Evolutionary conservation across 2,113 vertebrate species (phyloP), one percentile per base, ranked within the genome.

Genomic region (Galemys pyrenaicus): DNA sequence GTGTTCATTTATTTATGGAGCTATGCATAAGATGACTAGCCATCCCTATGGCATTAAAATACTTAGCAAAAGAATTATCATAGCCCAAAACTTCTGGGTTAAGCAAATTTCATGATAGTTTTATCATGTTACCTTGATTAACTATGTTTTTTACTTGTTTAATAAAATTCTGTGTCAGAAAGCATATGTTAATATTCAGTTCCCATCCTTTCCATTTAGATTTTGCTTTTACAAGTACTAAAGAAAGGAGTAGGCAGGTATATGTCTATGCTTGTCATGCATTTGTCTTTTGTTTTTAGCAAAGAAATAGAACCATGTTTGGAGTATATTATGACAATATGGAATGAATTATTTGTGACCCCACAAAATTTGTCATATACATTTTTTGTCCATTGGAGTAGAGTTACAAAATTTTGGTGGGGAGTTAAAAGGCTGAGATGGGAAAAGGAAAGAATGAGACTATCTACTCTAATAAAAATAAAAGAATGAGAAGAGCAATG

Each of bases 261-360:
- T 78, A 74, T 79, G 46, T 91, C 41, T 92, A 5, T 11, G 82
- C 7, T 12, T 2, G 75, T 30, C 19, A 75, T 67, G 3, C 30
- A 74, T 39, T 77, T 88, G 28, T 35, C 74, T 92, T 94, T 81
- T 70, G 56, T 82, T 60, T 77, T 30, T 71, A 87, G 32, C 35
- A 13, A 82, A 78, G 2, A 91, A 83, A 79, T 46, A 79, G 9
- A 35, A 9, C 58, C 22, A 35, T 51, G 49, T 51, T 51, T 51
- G 49, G 49, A 49, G 46, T 49, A 49, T 49, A 11, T 49, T 49
- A 49, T 49, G 46, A 94, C 91, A 91, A 51, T 67, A 87, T 6
- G 46, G 37, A 87, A 90, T 79, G 77, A 71, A 44, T 87, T 84
- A 84, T 56, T 73, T 87, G 6, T 35, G 35, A 67, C 17, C 24